Conservation (phyloP, 2,888 invertebrate species). For the Lacanobia wlatinum region DNA sequence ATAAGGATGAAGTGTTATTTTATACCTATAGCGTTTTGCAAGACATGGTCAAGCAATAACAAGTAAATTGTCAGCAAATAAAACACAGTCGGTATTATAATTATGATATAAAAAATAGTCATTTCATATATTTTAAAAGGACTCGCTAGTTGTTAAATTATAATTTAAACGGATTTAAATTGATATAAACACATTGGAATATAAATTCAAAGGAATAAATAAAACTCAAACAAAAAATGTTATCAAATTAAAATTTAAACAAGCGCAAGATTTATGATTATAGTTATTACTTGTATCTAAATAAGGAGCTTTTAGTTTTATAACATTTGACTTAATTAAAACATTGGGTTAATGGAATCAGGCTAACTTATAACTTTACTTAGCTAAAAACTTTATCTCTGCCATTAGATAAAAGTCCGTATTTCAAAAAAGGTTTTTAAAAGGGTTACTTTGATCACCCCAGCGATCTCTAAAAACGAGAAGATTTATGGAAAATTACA, state of each 20-base stretch:
- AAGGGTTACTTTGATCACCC: constrained; percentile 26
- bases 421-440: constrained; percentile 37
- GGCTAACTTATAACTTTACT: constrained; percentile 18
- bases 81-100: background rate
- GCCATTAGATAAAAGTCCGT: constrained; percentile 14
- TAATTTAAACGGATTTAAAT: constrained; percentile 32
- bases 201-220: background rate
- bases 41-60: background rate
- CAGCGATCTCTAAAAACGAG: constrained; percentile 52
- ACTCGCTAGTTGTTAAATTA: constrained; percentile 14
- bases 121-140: constrained; percentile 1
- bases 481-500: constrained; percentile 68
- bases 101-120: background rate
- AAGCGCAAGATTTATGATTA: constrained; percentile 31
- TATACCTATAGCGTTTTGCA: background rate
- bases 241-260: constrained; percentile 8
- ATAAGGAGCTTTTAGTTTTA: background rate
- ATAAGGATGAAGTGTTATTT: background rate
- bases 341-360: constrained; percentile 9
- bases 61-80: too few relatives aligned
- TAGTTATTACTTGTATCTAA: constrained; percentile 1
- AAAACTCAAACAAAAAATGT: background rate
- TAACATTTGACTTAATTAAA: constrained; percentile 12
- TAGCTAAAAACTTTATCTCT: constrained; percentile 23
- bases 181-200: background rate